Evolutionary conservation across 2,113 vertebrate species (phyloP).

Genomic region (Seriola aureovittata): DNA sequence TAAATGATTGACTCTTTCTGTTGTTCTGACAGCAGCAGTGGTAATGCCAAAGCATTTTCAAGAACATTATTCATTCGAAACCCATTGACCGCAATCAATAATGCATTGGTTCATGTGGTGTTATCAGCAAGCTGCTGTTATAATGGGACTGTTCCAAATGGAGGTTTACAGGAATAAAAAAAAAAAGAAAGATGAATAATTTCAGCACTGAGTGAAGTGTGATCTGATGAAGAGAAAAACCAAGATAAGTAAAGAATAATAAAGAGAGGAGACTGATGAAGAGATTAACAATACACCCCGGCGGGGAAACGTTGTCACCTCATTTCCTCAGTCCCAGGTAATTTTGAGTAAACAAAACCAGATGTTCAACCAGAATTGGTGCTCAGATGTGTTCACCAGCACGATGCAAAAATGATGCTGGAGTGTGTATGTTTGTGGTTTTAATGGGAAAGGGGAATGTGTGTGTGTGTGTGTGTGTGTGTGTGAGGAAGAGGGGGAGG

Average conservation of each 20-base stretch:
- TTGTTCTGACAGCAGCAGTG: background rate
- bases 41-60: conserved; percentile 34
- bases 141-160: conserved; percentile 16
- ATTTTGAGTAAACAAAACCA: conserved; percentile 64
- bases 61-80: conserved; percentile 73
- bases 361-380: conserved; percentile 48
- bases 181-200: conserved; percentile 56
- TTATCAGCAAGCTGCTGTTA: conserved; percentile 54
- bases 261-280: conserved; percentile 40
- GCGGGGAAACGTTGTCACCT: conserved; percentile 39
- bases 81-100: conserved; percentile 71
- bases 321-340: conserved; percentile 46
- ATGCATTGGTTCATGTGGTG: conserved; percentile 50
- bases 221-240: conserved; percentile 20
- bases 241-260: background rate
- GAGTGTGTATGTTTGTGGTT: background rate
- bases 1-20: conserved; percentile 43
- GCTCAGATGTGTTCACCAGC: conserved; percentile 32
- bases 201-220: conserved; percentile 47
- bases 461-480: background rate
- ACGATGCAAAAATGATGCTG: conserved; percentile 24
- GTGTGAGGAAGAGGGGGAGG: background rate
- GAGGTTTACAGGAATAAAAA: conserved; percentile 49
- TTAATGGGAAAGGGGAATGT: background rate
- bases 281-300: conserved; percentile 12